A percentile compares a stretch with the other conserved stretches of the same genome.
phyloP scores from a whole-genome alignment of 2,113 vertebrate genomes.

The Megalops atlanticus region DNA sequence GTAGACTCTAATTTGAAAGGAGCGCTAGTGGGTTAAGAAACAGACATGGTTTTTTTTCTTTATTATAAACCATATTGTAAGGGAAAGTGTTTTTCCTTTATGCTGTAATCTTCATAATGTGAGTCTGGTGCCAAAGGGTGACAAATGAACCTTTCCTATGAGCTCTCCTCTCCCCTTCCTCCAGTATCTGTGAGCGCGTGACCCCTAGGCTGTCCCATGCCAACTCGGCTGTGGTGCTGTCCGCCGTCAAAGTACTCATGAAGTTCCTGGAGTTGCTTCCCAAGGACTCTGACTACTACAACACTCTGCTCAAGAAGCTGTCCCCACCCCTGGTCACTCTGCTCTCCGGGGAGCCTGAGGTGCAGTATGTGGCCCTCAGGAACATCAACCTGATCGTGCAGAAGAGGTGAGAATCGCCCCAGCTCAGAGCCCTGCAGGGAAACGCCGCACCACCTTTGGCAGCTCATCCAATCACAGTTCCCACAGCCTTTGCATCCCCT shows the following conservation, averaged over 20 bases:
- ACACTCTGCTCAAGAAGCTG: slow-evolving; percentile 94
- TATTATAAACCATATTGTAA: too few relatives aligned
- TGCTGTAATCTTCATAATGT: too few relatives aligned
- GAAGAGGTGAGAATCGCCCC: slow-evolving; percentile 79
- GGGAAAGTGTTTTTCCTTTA: too few relatives aligned
- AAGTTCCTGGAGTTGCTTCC: slow-evolving; percentile 96
- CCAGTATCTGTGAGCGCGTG: slow-evolving; percentile 94
- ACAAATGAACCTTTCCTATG: neutral
- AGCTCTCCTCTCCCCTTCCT: neutral
- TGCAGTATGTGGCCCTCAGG: slow-evolving; percentile 95
- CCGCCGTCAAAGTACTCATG: slow-evolving; percentile 97
- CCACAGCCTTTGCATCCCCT: neutral
- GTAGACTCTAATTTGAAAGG: too few relatives aligned
- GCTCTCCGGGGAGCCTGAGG: slow-evolving; percentile 95
- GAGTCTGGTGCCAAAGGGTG: neutral
- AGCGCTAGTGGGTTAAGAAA: too few relatives aligned
- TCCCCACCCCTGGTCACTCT: slow-evolving; percentile 93
- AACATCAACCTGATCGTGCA: slow-evolving; percentile 99
- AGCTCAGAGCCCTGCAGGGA: neutral
- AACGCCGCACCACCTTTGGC: neutral
- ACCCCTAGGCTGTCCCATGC: slow-evolving; percentile 95
- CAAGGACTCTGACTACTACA: slow-evolving; percentile 97
- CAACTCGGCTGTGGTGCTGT: slow-evolving; percentile 96
- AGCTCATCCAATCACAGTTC: neutral
- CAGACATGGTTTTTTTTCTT: too few relatives aligned